phyloP scores from a whole-genome alignment of 2,797 vertebrate genomes.

The Myiothlypis coronata region DNA sequence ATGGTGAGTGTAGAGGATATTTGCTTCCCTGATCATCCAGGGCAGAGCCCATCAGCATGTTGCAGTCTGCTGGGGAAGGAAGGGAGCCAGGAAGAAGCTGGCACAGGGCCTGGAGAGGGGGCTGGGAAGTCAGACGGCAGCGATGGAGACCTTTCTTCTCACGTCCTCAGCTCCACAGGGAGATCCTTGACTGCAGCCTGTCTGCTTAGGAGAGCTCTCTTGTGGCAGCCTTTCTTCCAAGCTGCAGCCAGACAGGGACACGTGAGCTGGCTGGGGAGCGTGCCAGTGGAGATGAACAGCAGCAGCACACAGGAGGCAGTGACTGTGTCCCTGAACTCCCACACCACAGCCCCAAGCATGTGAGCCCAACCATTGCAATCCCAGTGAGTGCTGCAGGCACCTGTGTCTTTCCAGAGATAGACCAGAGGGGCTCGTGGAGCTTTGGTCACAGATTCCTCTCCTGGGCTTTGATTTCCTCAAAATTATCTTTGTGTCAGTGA shows the following conservation, averaged over 20 bases:
- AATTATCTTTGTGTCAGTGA: background rate
- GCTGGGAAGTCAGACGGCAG: background rate
- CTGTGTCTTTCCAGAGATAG: background rate
- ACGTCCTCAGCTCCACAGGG: background rate
- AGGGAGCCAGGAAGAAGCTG: background rate
- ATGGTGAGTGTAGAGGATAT: background rate
- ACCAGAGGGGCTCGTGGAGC: rapidly evolving
- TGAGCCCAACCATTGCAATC: background rate
- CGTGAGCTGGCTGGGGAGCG: background rate
- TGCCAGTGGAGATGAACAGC: background rate
- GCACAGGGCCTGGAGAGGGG: background rate
- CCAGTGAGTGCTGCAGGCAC: background rate
- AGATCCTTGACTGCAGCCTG: constrained; percentile 5
- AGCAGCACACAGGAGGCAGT: background rate
- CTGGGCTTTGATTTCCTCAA: background rate
- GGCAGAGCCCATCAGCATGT: background rate
- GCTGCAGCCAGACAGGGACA: background rate
- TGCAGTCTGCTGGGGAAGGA: background rate
- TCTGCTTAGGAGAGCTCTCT: background rate
- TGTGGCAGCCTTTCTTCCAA: background rate
- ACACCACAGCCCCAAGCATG: rapidly evolving
- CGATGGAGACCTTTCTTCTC: background rate
- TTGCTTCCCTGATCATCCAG: background rate
- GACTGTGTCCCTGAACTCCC: background rate
- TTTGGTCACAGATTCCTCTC: background rate